Conservation (phyloP, 2,113 vertebrate genomes). For the Chaetops frenatus region DNA sequence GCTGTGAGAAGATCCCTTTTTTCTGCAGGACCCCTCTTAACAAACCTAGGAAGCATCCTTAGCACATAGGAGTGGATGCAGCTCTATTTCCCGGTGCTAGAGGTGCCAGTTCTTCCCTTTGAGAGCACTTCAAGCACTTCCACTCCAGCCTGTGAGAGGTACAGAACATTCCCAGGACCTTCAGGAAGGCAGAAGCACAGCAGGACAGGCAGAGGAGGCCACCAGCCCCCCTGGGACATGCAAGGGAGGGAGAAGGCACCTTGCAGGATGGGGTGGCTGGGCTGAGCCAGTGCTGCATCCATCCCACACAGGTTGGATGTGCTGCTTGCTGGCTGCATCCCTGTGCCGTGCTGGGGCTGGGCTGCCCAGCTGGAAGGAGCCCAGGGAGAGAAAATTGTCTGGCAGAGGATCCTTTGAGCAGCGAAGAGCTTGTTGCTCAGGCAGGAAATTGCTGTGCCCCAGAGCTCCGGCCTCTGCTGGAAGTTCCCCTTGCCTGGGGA, state of each 20-base stretch:
- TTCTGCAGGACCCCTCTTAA: neutral
- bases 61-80: neutral
- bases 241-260: neutral
- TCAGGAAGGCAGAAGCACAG: neutral
- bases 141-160: neutral
- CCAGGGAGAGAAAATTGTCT: neutral
- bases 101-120: neutral
- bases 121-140: neutral
- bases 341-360: neutral
- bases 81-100: neutral
- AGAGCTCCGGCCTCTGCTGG: neutral
- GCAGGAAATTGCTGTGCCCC: neutral
- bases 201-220: neutral
- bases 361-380: neutral
- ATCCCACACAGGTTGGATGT: neutral
- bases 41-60: neutral
- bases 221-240: neutral
- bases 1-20: neutral
- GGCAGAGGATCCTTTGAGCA: neutral
- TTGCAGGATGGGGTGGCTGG: neutral
- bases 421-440: neutral
- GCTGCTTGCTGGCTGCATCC: neutral
- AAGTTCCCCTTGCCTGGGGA: fast-evolving
- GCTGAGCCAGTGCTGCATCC: neutral
- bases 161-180: neutral